Conservation (phyloP, 2,113 vertebrate species). For the Dicrurus megarhynchus region DNA sequence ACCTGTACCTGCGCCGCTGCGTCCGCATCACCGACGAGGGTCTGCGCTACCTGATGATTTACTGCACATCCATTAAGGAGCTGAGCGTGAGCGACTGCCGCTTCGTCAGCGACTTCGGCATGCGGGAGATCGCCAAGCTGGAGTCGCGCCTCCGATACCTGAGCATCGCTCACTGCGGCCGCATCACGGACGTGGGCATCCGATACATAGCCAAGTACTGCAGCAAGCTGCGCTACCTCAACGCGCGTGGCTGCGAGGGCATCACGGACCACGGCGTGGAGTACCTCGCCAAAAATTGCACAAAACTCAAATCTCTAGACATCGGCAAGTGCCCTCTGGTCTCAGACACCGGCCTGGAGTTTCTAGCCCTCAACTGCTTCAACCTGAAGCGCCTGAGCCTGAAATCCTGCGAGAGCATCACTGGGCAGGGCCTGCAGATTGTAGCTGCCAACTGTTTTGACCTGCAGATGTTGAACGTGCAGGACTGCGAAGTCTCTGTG, state of each 20-base stretch:
- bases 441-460: conserved; percentile 94
- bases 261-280: conserved; percentile 95
- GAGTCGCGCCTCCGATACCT: conserved; percentile 93
- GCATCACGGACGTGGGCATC: conserved; percentile 94
- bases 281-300: conserved; percentile 93
- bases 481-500: conserved; percentile 94
- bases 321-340: conserved; percentile 96
- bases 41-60: conserved; percentile 91
- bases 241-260: conserved; percentile 94
- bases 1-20: conserved; percentile 96
- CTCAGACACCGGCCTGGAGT: conserved; percentile 90
- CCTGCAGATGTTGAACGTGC: conserved; percentile 94
- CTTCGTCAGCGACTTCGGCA: conserved; percentile 91
- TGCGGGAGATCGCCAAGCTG: conserved; percentile 93
- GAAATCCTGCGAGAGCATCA: conserved; percentile 92
- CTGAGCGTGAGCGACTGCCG: conserved; percentile 97
- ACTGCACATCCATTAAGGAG: conserved; percentile 88
- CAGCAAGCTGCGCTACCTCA: conserved; percentile 95
- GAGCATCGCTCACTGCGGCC: conserved; percentile 94
- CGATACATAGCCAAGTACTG: conserved; percentile 97
- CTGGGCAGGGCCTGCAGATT: conserved; percentile 88
- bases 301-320: conserved; percentile 92
- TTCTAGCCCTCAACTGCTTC: conserved; percentile 91
- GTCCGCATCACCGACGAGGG: conserved; percentile 92
- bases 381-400: conserved; percentile 92